These are phyloP conservation scores for Sinonovacula constricta DNA, from an alignment of 1,140 invertebrate species.

Conservation along the genomic window DNA sequence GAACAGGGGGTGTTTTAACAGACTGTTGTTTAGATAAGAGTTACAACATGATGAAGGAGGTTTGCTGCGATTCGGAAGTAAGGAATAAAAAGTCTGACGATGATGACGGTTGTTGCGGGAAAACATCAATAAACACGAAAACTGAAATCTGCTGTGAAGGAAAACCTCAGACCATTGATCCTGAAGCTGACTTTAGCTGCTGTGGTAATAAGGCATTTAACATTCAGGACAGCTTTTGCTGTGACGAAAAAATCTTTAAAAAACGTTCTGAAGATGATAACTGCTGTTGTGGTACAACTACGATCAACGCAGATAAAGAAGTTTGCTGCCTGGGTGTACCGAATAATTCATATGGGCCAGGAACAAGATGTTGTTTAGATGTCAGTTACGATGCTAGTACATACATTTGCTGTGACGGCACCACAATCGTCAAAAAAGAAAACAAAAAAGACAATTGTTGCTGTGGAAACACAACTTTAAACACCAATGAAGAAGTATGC, in stretches of 20 bases:
- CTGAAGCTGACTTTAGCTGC: constrained; percentile 28
- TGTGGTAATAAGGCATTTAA: constrained; percentile 37
- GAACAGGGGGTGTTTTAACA: constrained; percentile 9
- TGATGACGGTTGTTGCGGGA: constrained; percentile 47
- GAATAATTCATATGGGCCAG: background rate
- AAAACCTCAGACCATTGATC: constrained; percentile 19
- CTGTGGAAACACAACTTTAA: constrained; percentile 46
- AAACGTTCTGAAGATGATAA: constrained; percentile 36
- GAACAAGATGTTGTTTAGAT: constrained; percentile 9
- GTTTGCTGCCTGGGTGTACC: constrained; percentile 28
- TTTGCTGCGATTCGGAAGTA: constrained; percentile 38
- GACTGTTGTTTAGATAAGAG: constrained; percentile 46
- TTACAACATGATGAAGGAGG: constrained; percentile 34
- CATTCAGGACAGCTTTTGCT: constrained; percentile 28
- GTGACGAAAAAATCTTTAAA: constrained; percentile 13
- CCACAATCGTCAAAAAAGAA: constrained; percentile 25
- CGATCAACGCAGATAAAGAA: constrained; percentile 16
- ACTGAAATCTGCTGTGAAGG: constrained; percentile 49
- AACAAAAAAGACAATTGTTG: constrained; percentile 42
- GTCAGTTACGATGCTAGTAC: background rate
- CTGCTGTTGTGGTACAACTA: constrained; percentile 37
- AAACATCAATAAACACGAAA: constrained; percentile 38
- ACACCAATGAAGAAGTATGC: constrained; percentile 46
- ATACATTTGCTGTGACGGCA: constrained; percentile 46
- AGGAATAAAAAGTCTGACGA: constrained; percentile 13